Base-by-base conservation (phyloP, 2,113 vertebrate species). In the Oxyruncus cristatus region DNA sequence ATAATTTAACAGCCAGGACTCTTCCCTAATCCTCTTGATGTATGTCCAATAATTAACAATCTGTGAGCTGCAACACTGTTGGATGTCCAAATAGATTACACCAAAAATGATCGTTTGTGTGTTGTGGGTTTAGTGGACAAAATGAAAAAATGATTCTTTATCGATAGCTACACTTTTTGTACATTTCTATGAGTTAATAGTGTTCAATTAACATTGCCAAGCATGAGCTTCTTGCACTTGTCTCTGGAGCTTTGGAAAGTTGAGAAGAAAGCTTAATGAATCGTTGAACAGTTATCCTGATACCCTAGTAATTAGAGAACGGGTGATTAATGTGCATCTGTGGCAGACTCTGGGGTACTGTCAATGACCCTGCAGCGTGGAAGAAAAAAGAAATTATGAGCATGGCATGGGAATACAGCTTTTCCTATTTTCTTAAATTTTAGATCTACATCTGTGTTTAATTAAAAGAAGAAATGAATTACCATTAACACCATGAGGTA, bases 271-370 rank as follows among this genome's bases (percentile, higher is more conserved):
- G 53, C 96, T 83, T 98, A 98, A 98, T 98, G 97, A 98, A 97
- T 63, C 49, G 94, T 90, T 97, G 89, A 97, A 90, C 73, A 94
- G 95, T 97, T 98, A 97, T 96, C 97, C 77, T 56, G 53, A 97
- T 97, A 97, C 83, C 85, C 90, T 91, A 82, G 94, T 98, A 98
- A 98, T 98, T 98, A 98, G 96, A 97, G 96, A 96, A 94, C 0
- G 37, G 72, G 96, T 98, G 98, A 98, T 98, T 98, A 98, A 98
- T 97, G 98, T 98, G 97, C 97, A 97, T 98, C 96, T 98, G 96
- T 95, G 91, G 92, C 92, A 96, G 85, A 89, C 97, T 97, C 97
- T 87, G 94, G 97, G 95, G 98, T 97, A 80, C 97, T 93, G 76
- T 97, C 97, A 97, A 63, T 11, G 95, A 98, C 96, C 97, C 97